phyloP scores from a whole-genome alignment of 2,888 invertebrate genomes.

The Cosmopolites sordidus region DNA sequence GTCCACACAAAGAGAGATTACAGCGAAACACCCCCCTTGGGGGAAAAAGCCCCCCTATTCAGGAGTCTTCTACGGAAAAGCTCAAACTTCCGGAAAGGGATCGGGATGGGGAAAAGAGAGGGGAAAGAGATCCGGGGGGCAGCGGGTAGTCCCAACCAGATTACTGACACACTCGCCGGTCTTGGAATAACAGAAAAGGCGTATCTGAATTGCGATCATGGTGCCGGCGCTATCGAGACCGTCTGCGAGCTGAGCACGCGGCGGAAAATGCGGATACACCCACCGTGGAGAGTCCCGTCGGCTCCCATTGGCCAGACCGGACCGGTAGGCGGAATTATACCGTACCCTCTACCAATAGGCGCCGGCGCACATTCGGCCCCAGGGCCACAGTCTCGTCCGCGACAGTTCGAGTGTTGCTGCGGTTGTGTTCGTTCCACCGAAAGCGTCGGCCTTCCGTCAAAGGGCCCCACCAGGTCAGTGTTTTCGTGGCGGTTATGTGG shows the following conservation, averaged over 20 bases:
- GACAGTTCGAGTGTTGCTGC: neutral
- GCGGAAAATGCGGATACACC: constrained; percentile 37
- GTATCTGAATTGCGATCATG: constrained; percentile 35
- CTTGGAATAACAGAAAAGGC: constrained; percentile 36
- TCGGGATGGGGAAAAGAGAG: neutral
- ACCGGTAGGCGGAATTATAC: constrained; percentile 47
- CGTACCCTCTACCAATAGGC: constrained; percentile 44
- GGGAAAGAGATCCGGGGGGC: neutral
- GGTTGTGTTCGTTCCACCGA: neutral
- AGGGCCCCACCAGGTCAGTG: too few relatives aligned
- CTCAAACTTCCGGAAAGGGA: constrained; percentile 1
- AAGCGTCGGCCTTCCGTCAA: too few relatives aligned
- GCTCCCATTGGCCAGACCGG: constrained; percentile 42
- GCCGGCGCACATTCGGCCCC: constrained; percentile 20
- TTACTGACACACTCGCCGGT: constrained; percentile 31
- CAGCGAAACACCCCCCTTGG: neutral
- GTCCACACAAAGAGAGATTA: too few relatives aligned
- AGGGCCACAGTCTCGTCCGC: too few relatives aligned
- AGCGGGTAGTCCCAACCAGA: constrained; percentile 26
- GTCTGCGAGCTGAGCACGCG: constrained; percentile 39
- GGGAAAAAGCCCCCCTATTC: neutral
- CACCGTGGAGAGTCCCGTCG: constrained; percentile 19
- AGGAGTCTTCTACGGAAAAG: neutral
- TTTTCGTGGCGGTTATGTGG: too few relatives aligned
- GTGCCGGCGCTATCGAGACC: constrained; percentile 36